phyloP scores from a whole-genome alignment of 2,797 vertebrate genomes.

The Glossophaga mutica region DNA sequence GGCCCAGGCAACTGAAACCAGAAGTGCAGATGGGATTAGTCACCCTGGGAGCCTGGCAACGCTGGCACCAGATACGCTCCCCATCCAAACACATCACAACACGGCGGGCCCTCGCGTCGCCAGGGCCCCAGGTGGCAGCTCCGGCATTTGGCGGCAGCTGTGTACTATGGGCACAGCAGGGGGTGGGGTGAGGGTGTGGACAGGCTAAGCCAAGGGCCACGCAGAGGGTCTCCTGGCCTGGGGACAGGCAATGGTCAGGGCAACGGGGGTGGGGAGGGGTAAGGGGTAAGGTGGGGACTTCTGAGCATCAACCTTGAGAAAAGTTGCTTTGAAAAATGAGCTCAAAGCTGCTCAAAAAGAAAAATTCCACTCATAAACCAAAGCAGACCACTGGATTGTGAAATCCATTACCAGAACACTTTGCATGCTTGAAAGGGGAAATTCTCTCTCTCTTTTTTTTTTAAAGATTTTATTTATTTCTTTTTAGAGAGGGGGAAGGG shows the following conservation, averaged over 20 bases:
- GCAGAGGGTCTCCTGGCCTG: too few species aligned
- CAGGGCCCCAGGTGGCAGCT: slow-evolving; percentile 48
- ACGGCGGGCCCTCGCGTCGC: slow-evolving; percentile 53
- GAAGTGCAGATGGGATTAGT: slow-evolving; percentile 82
- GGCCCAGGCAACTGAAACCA: slow-evolving; percentile 77
- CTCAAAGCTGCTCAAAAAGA: slow-evolving; percentile 10
- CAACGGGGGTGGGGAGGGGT: background rate
- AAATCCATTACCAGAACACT: background rate
- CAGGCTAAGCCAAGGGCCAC: rapidly evolving
- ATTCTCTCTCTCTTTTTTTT: background rate
- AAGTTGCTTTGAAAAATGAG: background rate
- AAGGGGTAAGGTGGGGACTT: background rate
- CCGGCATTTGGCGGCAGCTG: slow-evolving; percentile 27
- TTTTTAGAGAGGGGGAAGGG: too few species aligned
- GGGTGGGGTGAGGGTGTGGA: background rate
- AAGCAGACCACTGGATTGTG: background rate
- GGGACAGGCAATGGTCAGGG: background rate
- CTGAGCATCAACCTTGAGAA: background rate
- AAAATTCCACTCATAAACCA: slow-evolving; percentile 14
- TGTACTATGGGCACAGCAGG: background rate
- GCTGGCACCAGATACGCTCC: slow-evolving; percentile 74
- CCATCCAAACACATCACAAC: slow-evolving; percentile 74
- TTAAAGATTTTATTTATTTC: background rate
- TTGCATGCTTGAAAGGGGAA: background rate
- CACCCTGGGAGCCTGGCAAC: slow-evolving; percentile 80